Conservation (phyloP, 2,888 invertebrate species). For the Incurvaria masculella region DNA sequence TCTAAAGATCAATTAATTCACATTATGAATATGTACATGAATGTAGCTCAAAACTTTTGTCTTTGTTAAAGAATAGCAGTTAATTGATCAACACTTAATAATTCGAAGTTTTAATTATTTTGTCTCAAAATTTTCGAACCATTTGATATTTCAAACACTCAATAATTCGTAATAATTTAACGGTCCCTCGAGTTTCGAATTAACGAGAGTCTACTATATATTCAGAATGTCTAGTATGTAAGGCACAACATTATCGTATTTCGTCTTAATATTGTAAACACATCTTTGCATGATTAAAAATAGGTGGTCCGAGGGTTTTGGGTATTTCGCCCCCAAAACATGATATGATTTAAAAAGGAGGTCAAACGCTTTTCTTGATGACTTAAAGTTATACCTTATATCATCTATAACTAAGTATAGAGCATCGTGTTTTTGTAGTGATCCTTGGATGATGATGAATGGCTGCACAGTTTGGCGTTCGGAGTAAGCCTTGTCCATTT, state of each 20-base stretch:
- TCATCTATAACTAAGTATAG: not conserved
- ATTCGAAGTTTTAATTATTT: no score
- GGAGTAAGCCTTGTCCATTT: conserved; percentile 2
- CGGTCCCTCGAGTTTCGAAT: no score
- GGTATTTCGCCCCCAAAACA: conserved; percentile 1
- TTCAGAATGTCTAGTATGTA: no score
- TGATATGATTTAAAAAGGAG: conserved; percentile 4
- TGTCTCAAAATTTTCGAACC: no score
- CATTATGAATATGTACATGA: no score
- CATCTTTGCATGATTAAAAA: conserved; percentile 4
- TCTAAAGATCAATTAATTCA: no score
- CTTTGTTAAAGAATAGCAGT: no score
- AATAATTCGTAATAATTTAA: no score
- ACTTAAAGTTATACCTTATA: not conserved
- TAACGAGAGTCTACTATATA: no score
- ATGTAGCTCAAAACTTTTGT: no score
- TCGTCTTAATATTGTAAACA: conserved; percentile 4
- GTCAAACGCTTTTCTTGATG: conserved; percentile 3
- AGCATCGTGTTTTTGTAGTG: not conserved
- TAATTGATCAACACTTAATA: no score
- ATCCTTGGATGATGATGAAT: not conserved
- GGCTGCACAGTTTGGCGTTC: conserved; percentile 3
- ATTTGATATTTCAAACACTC: no score
- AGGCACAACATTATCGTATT: conserved; percentile 1
- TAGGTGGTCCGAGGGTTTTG: conserved; percentile 1